phyloP scores from a whole-genome alignment of 2,797 vertebrate species.

The Steatocranus sp. region DNA sequence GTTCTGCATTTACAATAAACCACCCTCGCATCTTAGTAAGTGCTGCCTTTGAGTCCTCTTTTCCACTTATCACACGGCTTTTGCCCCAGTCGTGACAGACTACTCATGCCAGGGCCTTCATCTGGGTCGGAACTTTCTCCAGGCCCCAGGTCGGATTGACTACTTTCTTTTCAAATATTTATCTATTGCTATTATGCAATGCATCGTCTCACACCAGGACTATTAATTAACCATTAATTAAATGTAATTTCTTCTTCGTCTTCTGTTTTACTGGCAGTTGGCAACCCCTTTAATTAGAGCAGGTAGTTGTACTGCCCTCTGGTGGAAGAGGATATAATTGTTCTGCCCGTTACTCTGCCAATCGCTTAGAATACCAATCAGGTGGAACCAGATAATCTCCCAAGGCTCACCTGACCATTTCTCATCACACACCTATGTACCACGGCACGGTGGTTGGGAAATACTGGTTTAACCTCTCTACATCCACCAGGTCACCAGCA shows the following conservation, averaged over 20 bases:
- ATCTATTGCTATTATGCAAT: not conserved
- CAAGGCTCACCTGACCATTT: not conserved
- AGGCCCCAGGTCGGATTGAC: not conserved
- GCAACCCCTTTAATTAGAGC: not conserved
- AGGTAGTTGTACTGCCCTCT: not conserved
- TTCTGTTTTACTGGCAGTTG: not conserved
- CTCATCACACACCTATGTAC: not conserved
- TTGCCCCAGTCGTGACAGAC: not conserved
- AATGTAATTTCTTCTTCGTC: not conserved
- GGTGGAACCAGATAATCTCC: not conserved
- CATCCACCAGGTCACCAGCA: not conserved
- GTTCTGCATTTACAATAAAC: not conserved
- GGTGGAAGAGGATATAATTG: not conserved
- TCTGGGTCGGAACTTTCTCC: not conserved
- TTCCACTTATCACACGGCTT: not conserved
- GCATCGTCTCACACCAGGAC: accelerated
- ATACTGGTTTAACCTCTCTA: not conserved
- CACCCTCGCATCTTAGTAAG: not conserved
- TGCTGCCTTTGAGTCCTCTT: not conserved
- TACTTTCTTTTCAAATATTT: not conserved
- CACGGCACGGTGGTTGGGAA: accelerated
- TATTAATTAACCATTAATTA: not conserved
- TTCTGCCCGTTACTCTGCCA: not conserved
- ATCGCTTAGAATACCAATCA: not conserved
- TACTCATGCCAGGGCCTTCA: not conserved